phyloP scores from a whole-genome alignment of 2,113 vertebrate genomes.

The Aleadryas rufinucha region DNA sequence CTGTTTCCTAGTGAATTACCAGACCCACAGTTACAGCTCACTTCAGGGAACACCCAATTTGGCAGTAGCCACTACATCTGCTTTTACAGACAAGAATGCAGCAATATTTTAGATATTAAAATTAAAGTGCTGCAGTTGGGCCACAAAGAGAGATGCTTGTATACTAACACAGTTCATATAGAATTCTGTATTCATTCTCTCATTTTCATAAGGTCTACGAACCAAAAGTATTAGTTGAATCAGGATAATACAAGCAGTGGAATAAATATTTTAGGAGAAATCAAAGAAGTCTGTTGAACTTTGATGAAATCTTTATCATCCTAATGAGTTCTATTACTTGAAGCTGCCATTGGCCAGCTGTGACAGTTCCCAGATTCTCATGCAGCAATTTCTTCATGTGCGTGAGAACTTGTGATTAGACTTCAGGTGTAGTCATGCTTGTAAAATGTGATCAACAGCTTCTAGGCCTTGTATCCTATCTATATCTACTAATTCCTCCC shows the following conservation, averaged over 20 bases:
- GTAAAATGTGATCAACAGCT: background rate
- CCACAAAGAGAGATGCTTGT: background rate
- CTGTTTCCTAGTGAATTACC: background rate
- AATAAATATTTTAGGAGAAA: background rate
- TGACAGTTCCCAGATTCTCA: background rate
- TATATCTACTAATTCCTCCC: background rate
- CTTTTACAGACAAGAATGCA: background rate
- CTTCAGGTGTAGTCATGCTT: background rate
- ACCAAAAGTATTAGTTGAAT: background rate
- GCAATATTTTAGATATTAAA: background rate
- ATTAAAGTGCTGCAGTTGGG: background rate
- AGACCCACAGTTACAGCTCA: background rate
- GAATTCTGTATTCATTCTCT: background rate
- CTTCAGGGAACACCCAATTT: background rate
- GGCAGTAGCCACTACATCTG: background rate
- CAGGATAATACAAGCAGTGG: background rate
- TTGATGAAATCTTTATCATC: background rate
- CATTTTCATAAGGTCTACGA: background rate
- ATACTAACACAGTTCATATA: background rate
- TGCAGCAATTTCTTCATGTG: background rate
- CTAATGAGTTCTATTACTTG: background rate
- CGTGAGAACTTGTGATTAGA: background rate
- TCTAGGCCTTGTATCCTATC: background rate
- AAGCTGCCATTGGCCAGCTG: background rate
- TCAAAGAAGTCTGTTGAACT: background rate